Evolutionary conservation across 2,113 vertebrate genomes (phyloP).

Genomic region (Misgurnus anguillicaudatus): DNA sequence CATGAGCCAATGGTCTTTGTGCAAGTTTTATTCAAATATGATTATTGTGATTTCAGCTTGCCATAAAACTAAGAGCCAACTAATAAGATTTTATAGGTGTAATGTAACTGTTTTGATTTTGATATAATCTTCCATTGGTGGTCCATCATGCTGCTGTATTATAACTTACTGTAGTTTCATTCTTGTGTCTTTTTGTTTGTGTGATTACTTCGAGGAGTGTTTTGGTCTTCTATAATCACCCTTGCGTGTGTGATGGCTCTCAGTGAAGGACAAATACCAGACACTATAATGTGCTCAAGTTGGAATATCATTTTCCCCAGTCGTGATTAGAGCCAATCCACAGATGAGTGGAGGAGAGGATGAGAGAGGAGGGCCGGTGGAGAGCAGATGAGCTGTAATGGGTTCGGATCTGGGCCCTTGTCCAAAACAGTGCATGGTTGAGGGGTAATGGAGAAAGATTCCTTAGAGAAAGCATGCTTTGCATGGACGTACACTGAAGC

Average conservation of each 20-base stretch:
- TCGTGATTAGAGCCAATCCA: conserved; percentile 52
- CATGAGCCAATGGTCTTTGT: background rate
- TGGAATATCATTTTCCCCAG: conserved; percentile 46
- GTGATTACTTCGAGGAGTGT: background rate
- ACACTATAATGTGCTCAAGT: conserved; percentile 45
- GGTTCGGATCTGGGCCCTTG: conserved; percentile 44
- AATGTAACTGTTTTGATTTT: background rate
- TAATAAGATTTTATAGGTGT: background rate
- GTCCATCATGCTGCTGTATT: too few species aligned
- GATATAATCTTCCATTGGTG: too few species aligned
- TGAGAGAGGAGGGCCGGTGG: conserved; percentile 30
- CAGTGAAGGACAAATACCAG: conserved; percentile 53
- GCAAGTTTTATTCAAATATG: background rate
- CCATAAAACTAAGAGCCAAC: too few species aligned
- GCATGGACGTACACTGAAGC: conserved; percentile 31
- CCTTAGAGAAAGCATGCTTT: conserved; percentile 33
- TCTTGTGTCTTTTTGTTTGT: background rate
- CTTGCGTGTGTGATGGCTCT: conserved; percentile 5
- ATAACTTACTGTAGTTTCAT: too few species aligned
- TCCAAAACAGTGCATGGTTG: conserved; percentile 49
- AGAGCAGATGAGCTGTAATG: conserved; percentile 48
- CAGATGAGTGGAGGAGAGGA: conserved; percentile 46
- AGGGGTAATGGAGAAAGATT: conserved; percentile 41
- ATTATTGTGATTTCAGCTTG: background rate
- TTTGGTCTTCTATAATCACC: background rate